phyloP scores from a whole-genome alignment of 2,888 invertebrate genomes.

The Auanema freiburgensis region DNA sequence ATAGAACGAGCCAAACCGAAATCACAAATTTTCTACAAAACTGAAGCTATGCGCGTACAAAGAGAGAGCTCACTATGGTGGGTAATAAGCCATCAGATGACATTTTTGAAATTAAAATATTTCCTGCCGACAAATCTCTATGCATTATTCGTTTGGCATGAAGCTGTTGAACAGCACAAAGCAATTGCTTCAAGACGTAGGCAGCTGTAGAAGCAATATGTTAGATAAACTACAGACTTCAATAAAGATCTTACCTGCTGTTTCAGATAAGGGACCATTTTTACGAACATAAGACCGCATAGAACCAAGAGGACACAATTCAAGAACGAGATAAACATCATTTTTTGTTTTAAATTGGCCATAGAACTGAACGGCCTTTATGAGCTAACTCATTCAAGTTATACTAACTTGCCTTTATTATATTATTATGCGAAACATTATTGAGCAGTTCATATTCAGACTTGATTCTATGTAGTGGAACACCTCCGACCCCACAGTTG shows the following conservation, averaged over 20 bases:
- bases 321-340: constrained; percentile 42
- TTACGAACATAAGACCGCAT: constrained; percentile 31
- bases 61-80: background rate
- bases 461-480: constrained; percentile 11
- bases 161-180: constrained; percentile 36
- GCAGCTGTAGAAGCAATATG: constrained; percentile 31
- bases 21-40: constrained; percentile 41
- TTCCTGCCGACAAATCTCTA: constrained; percentile 46
- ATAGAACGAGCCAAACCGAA: constrained; percentile 42
- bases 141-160: constrained; percentile 34
- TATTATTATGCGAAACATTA: constrained; percentile 23
- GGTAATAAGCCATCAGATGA: background rate
- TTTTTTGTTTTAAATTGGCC: constrained; percentile 27
- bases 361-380: constrained; percentile 29
- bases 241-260: constrained; percentile 11
- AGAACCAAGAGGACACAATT: constrained; percentile 37
- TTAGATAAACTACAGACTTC: no score
- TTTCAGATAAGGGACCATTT: constrained; percentile 23
- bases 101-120: constrained; percentile 35
- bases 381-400: no score
- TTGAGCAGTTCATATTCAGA: constrained; percentile 22
- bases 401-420: constrained; percentile 19
- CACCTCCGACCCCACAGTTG: constrained; percentile 8
- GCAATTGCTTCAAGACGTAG: constrained; percentile 38
- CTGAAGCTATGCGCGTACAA: background rate